Evolutionary conservation across 2,113 vertebrate species (phyloP).

Genomic region (Vidua macroura): DNA sequence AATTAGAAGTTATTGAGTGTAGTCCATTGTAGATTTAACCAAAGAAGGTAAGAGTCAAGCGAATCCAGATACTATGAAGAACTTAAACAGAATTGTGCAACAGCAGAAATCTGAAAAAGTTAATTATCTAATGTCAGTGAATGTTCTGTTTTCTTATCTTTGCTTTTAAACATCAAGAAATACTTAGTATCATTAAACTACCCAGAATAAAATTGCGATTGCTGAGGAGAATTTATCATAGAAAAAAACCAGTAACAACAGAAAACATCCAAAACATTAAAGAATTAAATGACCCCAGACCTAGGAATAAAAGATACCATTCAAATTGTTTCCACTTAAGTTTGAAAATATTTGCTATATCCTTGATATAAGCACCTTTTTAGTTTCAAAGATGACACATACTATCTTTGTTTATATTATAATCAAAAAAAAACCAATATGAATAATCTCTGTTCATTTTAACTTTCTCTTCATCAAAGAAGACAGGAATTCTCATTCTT

Average conservation of each 20-base stretch:
- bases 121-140: background rate
- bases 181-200: background rate
- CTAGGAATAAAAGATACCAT: background rate
- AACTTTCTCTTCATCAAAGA: background rate
- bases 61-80: background rate
- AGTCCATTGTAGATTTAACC: background rate
- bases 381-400: background rate
- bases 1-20: background rate
- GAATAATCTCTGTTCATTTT: background rate
- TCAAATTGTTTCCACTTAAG: background rate
- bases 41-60: background rate
- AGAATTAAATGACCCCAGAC: background rate
- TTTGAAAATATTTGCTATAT: background rate
- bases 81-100: background rate
- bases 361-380: background rate
- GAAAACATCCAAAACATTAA: background rate
- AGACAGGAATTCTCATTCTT: background rate
- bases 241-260: background rate
- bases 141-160: background rate
- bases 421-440: background rate
- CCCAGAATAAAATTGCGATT: background rate
- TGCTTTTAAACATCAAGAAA: background rate
- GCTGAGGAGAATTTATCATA: background rate
- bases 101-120: background rate
- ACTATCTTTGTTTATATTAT: background rate